phyloP scores from a whole-genome alignment of 2,888 invertebrate genomes.

The Scaptomyza parva region DNA sequence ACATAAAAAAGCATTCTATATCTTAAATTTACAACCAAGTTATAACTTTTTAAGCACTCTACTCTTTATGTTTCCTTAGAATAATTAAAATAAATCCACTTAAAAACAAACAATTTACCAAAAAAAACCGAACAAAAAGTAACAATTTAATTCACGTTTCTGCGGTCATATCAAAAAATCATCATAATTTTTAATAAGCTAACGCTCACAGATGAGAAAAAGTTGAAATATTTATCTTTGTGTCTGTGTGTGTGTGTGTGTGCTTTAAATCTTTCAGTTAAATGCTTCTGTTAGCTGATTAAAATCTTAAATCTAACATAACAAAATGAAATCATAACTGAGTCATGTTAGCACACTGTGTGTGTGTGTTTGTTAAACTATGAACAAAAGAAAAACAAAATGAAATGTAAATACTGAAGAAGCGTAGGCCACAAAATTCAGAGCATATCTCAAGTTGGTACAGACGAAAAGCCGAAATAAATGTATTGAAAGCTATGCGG shows the following conservation, averaged over 20 bases:
- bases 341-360: constrained; percentile 44
- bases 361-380: constrained; percentile 42
- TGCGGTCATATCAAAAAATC: constrained; percentile 12
- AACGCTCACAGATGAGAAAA: constrained; percentile 7
- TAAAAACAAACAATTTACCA: background rate
- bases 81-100: constrained; percentile 9
- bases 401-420: constrained; percentile 56
- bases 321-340: constrained; percentile 61
- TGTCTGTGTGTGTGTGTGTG: constrained; percentile 25
- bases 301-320: constrained; percentile 54
- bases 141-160: background rate
- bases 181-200: constrained; percentile 23
- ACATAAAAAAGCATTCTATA: background rate
- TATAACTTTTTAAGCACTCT: background rate
- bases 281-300: constrained; percentile 58
- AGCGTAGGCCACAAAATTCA: constrained; percentile 42
- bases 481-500: constrained; percentile 14
- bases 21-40: background rate
- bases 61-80: background rate
- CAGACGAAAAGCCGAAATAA: constrained; percentile 14
- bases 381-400: constrained; percentile 50
- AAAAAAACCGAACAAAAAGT: background rate
- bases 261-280: constrained; percentile 42
- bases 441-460: constrained; percentile 33
- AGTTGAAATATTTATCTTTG: constrained; percentile 42